Evolutionary conservation across 2,888 invertebrate species (phyloP).

Genomic region (Cantharis lateralis): DNA sequence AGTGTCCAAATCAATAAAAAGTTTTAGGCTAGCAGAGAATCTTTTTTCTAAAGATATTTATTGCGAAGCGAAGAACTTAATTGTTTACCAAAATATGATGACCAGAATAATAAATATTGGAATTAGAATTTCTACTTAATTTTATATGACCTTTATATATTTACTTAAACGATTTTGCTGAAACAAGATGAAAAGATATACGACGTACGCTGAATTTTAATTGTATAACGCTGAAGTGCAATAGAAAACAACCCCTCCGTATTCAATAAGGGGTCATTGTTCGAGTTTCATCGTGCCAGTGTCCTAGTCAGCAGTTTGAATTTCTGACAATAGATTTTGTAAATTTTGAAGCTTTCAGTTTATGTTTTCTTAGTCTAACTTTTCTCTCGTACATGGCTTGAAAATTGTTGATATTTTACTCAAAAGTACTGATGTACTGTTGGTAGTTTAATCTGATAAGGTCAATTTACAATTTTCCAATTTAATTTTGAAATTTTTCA

Average conservation of each 20-base stretch:
- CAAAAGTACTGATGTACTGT: background rate
- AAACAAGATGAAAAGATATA: background rate
- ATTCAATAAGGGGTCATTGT: slow-evolving; percentile 18
- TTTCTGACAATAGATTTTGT: slow-evolving; percentile 4
- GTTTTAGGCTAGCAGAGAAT: background rate
- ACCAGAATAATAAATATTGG: background rate
- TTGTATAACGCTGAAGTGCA: slow-evolving; percentile 4
- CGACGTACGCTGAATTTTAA: slow-evolving; percentile 1
- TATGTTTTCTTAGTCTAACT: background rate
- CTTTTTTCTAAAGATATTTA: background rate
- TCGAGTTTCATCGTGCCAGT: slow-evolving; percentile 7
- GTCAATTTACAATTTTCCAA: background rate
- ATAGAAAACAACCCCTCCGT: slow-evolving; percentile 5
- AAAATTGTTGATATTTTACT: background rate
- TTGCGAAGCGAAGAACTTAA: background rate
- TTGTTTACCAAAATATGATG: background rate
- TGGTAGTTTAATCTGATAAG: background rate
- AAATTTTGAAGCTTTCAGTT: slow-evolving; percentile 9
- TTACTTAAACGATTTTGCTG: slow-evolving; percentile 1
- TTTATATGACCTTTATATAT: background rate
- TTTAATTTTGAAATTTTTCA: background rate
- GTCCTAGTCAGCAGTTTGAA: slow-evolving; percentile 8
- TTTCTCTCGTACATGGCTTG: background rate
- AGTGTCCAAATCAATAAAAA: background rate
- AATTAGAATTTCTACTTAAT: background rate